phyloP scores from a whole-genome alignment of 2,797 vertebrate genomes.

The Bradypodion pumilum region DNA sequence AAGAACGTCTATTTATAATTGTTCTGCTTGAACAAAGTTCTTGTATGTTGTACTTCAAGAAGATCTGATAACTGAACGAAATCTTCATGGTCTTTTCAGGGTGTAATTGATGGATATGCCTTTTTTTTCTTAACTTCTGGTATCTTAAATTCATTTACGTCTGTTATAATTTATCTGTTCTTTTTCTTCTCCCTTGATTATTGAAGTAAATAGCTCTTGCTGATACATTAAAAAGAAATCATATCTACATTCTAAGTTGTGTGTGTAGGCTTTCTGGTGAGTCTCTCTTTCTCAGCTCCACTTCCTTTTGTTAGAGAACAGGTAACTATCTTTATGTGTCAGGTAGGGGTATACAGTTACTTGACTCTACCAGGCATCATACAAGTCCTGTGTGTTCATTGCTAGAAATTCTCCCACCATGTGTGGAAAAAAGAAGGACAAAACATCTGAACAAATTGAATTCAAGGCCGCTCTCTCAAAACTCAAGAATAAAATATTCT shows the following conservation, averaged over 20 bases:
- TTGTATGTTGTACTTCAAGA: too few species aligned
- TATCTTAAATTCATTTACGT: too few species aligned
- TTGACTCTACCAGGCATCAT: slow-evolving; percentile 7
- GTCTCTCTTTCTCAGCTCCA: background rate
- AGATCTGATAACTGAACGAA: too few species aligned
- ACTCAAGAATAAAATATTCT: background rate
- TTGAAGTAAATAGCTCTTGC: too few species aligned
- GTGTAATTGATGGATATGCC: too few species aligned
- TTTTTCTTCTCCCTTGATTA: too few species aligned
- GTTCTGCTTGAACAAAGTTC: too few species aligned
- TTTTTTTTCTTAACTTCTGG: too few species aligned
- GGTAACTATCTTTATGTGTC: slow-evolving; percentile 21
- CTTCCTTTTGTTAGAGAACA: slow-evolving; percentile 20
- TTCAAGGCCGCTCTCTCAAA: background rate
- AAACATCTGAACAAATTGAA: slow-evolving; percentile 8
- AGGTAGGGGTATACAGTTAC: background rate
- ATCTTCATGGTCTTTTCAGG: too few species aligned
- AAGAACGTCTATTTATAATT: background rate
- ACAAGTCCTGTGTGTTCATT: background rate
- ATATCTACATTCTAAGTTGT: too few species aligned
- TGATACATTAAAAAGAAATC: too few species aligned
- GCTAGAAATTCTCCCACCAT: slow-evolving; percentile 4
- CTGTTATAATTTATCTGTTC: too few species aligned
- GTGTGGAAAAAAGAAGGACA: slow-evolving; percentile 29
- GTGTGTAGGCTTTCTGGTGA: background rate